Conservation (phyloP, 2,797 vertebrate species). For the Falco biarmicus region DNA sequence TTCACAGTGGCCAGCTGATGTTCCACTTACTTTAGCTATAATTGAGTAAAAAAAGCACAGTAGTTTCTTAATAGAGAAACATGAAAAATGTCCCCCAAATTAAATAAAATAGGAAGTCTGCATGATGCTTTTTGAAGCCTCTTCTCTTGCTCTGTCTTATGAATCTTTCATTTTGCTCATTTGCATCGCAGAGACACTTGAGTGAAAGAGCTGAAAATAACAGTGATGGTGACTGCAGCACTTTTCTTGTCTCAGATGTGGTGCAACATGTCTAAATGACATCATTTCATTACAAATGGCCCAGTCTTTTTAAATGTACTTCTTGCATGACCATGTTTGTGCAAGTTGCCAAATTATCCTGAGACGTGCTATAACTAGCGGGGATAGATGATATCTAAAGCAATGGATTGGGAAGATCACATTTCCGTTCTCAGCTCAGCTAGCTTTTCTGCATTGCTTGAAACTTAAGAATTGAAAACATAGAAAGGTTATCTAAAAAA, state of each 20-base stretch:
- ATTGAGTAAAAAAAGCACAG: background rate
- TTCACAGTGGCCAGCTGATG: background rate
- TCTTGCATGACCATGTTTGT: conserved; percentile 42
- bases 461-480: conserved; percentile 3
- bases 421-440: background rate
- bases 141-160: conserved; percentile 57
- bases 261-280: conserved; percentile 66
- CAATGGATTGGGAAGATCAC: conserved; percentile 25
- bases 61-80: conserved; percentile 8
- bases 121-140: conserved; percentile 63
- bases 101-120: conserved; percentile 43
- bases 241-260: conserved; percentile 64
- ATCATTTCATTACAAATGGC: conserved; percentile 57
- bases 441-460: background rate
- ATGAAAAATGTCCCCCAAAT: conserved; percentile 44
- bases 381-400: conserved; percentile 26
- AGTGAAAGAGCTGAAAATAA: conserved; percentile 64
- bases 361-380: conserved; percentile 58
- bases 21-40: background rate
- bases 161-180: conserved; percentile 70
- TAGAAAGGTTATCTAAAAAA: conserved; percentile 27
- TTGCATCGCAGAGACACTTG: conserved; percentile 48
- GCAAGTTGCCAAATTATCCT: conserved; percentile 45
- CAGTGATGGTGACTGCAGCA: conserved; percentile 50
- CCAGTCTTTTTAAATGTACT: conserved; percentile 35